Percentiles rank a stretch among this genome's conserved stretches.
Conservation (phyloP, 2,113 vertebrate species). For the Ophthalmolycus amberensis region DNA sequence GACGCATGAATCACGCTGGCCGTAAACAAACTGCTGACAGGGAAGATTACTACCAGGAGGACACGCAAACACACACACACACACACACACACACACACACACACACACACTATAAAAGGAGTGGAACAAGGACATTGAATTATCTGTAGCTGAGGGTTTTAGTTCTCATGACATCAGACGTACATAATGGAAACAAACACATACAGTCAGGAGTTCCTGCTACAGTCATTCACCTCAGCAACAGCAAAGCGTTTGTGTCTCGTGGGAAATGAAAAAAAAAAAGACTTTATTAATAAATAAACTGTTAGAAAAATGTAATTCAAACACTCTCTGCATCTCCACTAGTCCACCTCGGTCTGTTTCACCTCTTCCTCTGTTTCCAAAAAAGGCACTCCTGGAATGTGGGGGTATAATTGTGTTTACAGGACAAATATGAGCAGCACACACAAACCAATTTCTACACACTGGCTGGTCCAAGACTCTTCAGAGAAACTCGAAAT, state of each 20-base stretch:
- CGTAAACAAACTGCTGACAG: slow-evolving; percentile 63
- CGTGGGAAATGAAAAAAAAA: too few relatives aligned
- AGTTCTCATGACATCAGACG: slow-evolving; percentile 30
- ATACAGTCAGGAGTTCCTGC: background rate
- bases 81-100: slow-evolving; percentile 10
- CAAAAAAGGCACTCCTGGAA: slow-evolving; percentile 25
- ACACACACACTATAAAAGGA: slow-evolving; percentile 58
- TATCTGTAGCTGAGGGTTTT: slow-evolving; percentile 35
- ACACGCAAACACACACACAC: slow-evolving; percentile 20
- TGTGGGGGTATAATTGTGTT: slow-evolving; percentile 32
- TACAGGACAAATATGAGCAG: slow-evolving; percentile 36
- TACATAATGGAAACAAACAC: background rate
- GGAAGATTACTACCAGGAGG: slow-evolving; percentile 11
- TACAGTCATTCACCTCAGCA: too few relatives aligned
- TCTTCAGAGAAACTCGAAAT: background rate
- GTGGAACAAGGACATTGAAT: slow-evolving; percentile 45
- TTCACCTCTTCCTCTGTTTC: background rate
- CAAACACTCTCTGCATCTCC: background rate
- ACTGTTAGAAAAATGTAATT: background rate
- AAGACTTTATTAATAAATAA: background rate
- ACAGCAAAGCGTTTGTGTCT: too few relatives aligned
- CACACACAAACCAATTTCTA: background rate
- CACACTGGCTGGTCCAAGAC: background rate
- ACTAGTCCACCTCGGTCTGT: background rate
- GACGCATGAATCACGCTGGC: slow-evolving; percentile 40